phyloP scores from a whole-genome alignment of 1,140 invertebrate species.

The Centruroides vittatus region DNA sequence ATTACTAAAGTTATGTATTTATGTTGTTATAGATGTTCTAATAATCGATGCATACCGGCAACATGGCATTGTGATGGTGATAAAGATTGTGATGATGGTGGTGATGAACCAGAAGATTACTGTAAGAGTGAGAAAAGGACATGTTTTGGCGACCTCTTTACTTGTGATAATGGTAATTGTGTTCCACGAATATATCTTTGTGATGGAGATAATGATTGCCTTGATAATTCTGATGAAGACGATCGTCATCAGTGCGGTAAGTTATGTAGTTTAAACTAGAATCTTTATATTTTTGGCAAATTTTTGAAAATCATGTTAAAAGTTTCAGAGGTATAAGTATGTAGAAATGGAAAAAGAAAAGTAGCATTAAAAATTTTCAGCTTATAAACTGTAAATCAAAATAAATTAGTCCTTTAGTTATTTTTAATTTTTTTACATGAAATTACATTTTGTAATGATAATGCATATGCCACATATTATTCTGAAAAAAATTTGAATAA shows the following conservation, averaged over 20 bases:
- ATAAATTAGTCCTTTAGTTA: too few relatives aligned
- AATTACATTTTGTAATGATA: too few relatives aligned
- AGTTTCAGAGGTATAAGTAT: too few relatives aligned
- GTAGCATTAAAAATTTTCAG: too few relatives aligned
- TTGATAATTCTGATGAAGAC: conserved; percentile 84
- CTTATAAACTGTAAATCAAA: too few relatives aligned
- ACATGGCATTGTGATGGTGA: conserved; percentile 41
- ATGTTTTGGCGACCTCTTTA: conserved; percentile 87
- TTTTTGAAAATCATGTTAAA: too few relatives aligned
- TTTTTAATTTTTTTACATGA: too few relatives aligned
- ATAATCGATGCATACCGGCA: conserved; percentile 79
- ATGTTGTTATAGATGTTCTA: conserved; percentile 42
- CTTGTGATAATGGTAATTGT: conserved; percentile 93
- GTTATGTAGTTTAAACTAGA: conserved; percentile 24
- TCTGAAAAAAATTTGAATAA: too few relatives aligned
- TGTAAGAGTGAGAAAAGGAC: conserved; percentile 87
- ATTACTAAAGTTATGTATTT: too few relatives aligned
- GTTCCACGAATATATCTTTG: conserved; percentile 94
- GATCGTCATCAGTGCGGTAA: conserved; percentile 75
- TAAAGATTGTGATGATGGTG: conserved; percentile 48
- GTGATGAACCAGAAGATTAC: conserved; percentile 79
- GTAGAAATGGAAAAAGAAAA: too few relatives aligned
- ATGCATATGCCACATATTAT: too few relatives aligned
- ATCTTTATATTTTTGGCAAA: too few relatives aligned
- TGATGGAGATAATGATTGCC: conserved; percentile 88